Evolutionary conservation across 2,797 vertebrate genomes (phyloP).

Genomic region (Pipistrellus pipistrellus): DNA sequence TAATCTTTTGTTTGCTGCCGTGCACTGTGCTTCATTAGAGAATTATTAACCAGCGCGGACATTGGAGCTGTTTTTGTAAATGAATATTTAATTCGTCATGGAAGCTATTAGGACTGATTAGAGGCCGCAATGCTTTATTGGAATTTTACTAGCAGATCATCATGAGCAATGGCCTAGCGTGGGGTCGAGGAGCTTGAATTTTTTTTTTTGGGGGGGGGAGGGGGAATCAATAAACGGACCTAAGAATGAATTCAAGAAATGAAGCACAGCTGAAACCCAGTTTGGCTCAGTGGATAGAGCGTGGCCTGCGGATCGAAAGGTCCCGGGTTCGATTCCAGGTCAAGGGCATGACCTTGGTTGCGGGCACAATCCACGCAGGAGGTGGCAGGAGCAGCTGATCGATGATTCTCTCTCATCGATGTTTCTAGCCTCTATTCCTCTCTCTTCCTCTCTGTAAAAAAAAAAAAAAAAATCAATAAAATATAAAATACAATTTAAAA

Average conservation of each 20-base stretch:
- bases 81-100: not conserved
- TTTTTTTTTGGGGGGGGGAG: not conserved
- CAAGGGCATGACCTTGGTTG: too few species aligned
- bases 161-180: not conserved
- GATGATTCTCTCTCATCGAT: too few species aligned
- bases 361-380: too few species aligned
- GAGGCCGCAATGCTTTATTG: not conserved
- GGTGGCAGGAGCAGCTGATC: too few species aligned
- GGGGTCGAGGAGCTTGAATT: not conserved
- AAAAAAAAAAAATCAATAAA: too few species aligned
- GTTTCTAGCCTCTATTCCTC: too few species aligned
- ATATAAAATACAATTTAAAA: too few species aligned
- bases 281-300: too few species aligned
- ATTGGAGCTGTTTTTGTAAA: slow-evolving; percentile 37
- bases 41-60: slow-evolving; percentile 3
- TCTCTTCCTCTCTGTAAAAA: too few species aligned
- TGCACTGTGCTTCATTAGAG: not conserved
- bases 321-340: too few species aligned
- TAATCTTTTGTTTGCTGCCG: too few species aligned
- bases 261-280: not conserved
- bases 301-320: too few species aligned
- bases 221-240: not conserved
- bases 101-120: not conserved
- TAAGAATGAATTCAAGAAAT: slow-evolving; percentile 7
- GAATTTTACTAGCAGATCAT: not conserved